These are phyloP conservation scores for Tetragonula carbonaria DNA, from an alignment of 2,888 invertebrate genomes.

Conservation along the genomic window DNA sequence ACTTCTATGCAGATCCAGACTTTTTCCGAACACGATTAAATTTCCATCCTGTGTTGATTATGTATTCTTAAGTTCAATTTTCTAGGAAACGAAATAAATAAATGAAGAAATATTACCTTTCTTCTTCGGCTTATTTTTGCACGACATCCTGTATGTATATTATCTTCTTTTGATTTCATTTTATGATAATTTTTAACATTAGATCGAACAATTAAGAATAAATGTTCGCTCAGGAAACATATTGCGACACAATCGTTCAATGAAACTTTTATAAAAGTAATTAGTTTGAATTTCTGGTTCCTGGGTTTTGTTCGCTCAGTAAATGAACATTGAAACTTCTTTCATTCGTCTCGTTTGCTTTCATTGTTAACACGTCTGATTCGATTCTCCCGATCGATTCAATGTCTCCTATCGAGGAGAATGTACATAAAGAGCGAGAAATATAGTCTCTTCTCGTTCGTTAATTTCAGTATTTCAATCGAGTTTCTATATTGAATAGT, in stretches of 20 bases:
- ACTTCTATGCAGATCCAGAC: too few species aligned
- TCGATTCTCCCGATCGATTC: not conserved
- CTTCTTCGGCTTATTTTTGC: too few species aligned
- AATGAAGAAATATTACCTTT: too few species aligned
- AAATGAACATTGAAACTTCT: not conserved
- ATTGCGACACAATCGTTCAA: not conserved
- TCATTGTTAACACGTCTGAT: not conserved
- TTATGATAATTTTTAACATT: not conserved
- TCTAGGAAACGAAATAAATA: too few species aligned
- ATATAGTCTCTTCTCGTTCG: constrained; percentile 5
- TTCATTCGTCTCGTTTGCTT: not conserved
- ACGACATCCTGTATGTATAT: not conserved
- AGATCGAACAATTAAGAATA: not conserved
- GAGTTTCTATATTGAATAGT: constrained; percentile 6
- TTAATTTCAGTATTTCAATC: constrained; percentile 1
- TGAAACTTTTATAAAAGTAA: constrained; percentile 15
- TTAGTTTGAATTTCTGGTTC: not conserved
- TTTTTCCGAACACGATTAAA: too few species aligned
- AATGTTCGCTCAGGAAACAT: not conserved
- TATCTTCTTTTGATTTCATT: constrained; percentile 26
- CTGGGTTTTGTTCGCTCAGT: not conserved
- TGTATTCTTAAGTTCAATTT: too few species aligned
- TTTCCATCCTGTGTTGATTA: too few species aligned
- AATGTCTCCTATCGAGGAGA: not conserved
- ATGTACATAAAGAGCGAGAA: not conserved